Conservation (phyloP, 2,888 invertebrate genomes). For the Oligia fasciuncula region DNA sequence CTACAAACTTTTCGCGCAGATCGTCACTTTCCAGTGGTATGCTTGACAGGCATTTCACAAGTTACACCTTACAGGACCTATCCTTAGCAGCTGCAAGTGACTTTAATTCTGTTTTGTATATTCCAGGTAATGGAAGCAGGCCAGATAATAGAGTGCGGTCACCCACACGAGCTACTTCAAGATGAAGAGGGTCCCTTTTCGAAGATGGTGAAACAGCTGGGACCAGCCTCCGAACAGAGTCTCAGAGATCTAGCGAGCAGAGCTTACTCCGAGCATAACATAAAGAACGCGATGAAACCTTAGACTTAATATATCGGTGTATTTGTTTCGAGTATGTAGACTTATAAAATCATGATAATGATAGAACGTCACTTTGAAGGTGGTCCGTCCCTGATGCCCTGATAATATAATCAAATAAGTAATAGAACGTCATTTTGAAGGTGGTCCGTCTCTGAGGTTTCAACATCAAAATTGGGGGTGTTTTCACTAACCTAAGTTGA, state of each 20-base stretch:
- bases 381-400: no score
- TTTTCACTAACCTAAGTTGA: background rate
- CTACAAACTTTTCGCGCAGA: background rate
- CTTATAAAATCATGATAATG: background rate
- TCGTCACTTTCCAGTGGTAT: no score
- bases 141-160: conserved; percentile 92
- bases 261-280: conserved; percentile 82
- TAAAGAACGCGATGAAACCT: conserved; percentile 16
- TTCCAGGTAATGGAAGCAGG: conserved; percentile 91
- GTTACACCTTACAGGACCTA: background rate
- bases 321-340: background rate
- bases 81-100: no score
- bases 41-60: background rate
- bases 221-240: conserved; percentile 85
- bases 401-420: background rate
- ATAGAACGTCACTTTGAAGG: background rate
- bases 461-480: background rate
- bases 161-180: conserved; percentile 91
- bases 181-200: conserved; percentile 90
- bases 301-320: background rate
- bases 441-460: no score
- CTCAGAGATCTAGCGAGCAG: conserved; percentile 81
- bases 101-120: background rate
- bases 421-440: background rate
- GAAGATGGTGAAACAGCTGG: conserved; percentile 91